Conservation (phyloP, 2,113 vertebrate species). For the Calidris pygmaea region DNA sequence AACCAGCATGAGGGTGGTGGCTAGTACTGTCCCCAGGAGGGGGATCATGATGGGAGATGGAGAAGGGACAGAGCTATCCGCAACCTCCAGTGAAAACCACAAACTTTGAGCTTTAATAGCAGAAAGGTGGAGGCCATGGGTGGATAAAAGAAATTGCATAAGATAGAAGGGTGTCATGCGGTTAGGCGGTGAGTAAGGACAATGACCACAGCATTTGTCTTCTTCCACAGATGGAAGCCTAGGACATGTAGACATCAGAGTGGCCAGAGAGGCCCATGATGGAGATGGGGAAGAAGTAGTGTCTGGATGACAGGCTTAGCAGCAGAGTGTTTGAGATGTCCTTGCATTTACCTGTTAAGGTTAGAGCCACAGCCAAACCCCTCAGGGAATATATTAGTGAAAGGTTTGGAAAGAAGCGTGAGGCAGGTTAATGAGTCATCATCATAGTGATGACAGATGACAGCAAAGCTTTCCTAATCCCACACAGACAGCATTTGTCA, state of each 20-base stretch:
- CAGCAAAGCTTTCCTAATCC: not conserved
- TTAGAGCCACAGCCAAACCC: not conserved
- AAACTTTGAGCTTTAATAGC: not conserved
- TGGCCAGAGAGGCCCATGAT: not conserved
- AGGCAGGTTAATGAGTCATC: not conserved
- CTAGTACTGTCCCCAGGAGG: fast-evolving
- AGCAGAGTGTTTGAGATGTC: not conserved
- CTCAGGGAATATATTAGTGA: not conserved
- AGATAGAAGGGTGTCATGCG: not conserved
- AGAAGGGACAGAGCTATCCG: not conserved
- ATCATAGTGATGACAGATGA: fast-evolving
- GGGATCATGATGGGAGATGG: fast-evolving
- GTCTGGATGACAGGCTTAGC: not conserved
- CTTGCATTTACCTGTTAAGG: not conserved
- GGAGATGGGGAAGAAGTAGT: not conserved
- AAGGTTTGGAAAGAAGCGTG: not conserved
- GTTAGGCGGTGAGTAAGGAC: not conserved
- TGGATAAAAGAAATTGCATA: not conserved
- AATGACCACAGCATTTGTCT: not conserved
- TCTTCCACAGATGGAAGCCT: not conserved
- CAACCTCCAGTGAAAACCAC: not conserved
- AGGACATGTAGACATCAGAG: not conserved
- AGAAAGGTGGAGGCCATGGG: not conserved
- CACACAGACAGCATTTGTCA: not conserved
- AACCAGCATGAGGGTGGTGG: not conserved